These are phyloP conservation scores for Crotalus adamanteus DNA, from an alignment of 2,797 vertebrate genomes.

Conservation along the genomic window DNA sequence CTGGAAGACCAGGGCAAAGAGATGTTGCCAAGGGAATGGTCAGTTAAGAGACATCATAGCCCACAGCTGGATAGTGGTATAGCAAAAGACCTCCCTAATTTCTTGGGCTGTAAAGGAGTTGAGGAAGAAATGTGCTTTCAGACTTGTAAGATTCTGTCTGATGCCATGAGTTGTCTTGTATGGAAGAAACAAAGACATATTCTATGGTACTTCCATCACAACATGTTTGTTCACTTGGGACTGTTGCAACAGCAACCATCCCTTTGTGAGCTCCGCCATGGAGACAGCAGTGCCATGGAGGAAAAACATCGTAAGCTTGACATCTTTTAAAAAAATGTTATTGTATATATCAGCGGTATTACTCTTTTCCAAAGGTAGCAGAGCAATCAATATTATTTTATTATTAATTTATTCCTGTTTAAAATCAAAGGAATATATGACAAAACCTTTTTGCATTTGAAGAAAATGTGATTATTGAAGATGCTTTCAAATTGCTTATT, in stretches of 20 bases:
- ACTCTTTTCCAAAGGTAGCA: not conserved
- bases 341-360: not conserved
- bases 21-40: not conserved
- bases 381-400: not conserved
- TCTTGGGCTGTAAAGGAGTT: not conserved
- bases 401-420: not conserved
- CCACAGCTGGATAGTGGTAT: not conserved
- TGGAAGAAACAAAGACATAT: not conserved
- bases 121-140: not conserved
- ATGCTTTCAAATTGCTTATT: not conserved
- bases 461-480: not conserved
- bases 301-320: not conserved
- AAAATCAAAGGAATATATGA: not conserved
- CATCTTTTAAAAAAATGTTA: not conserved
- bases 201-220: not conserved
- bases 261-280: not conserved
- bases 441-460: not conserved
- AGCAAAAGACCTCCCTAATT: not conserved
- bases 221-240: not conserved
- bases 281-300: not conserved
- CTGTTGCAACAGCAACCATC: not conserved
- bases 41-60: not conserved
- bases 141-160: not conserved
- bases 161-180: not conserved
- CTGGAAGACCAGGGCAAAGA: not conserved